Evolutionary conservation across 2,888 invertebrate genomes (phyloP).

Genomic region (Autographa gamma): DNA sequence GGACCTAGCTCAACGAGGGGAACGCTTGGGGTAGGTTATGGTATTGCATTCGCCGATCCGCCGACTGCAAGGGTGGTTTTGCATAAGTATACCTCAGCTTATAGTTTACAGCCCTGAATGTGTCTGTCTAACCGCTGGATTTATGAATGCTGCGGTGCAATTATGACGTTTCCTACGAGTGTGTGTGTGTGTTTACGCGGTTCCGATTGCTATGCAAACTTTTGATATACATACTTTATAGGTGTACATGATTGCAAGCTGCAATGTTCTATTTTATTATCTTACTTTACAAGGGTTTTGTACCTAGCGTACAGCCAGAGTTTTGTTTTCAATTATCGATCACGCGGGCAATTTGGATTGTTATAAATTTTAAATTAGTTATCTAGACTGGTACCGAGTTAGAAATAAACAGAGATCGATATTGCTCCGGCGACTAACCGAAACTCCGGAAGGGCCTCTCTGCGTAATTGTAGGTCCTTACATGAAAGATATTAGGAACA

Average conservation of each 20-base stretch:
- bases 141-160: slow-evolving; percentile 82
- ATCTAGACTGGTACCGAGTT: slow-evolving; percentile 71
- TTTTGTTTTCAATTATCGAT: slow-evolving; percentile 62
- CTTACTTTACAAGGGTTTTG: slow-evolving; percentile 21
- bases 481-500: slow-evolving; percentile 27
- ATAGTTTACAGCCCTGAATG: slow-evolving; percentile 76
- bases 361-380: slow-evolving; percentile 80
- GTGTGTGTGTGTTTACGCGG: slow-evolving; percentile 61
- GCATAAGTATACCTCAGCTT: slow-evolving; percentile 79
- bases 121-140: slow-evolving; percentile 82
- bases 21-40: slow-evolving; percentile 85
- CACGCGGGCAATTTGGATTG: slow-evolving; percentile 66
- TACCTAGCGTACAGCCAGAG: background rate
- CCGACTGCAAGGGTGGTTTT: slow-evolving; percentile 83
- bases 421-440: slow-evolving; percentile 63
- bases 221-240: slow-evolving; percentile 34
- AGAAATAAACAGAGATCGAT: slow-evolving; percentile 84
- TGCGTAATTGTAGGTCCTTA: slow-evolving; percentile 34
- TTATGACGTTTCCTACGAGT: slow-evolving; percentile 75
- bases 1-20: slow-evolving; percentile 84
- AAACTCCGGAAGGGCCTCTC: slow-evolving; percentile 59
- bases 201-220: slow-evolving; percentile 54
- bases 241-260: slow-evolving; percentile 28
- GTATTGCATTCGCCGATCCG: slow-evolving; percentile 83
- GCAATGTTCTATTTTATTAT: slow-evolving; percentile 10